Evolutionary conservation across 53 echinoderm and acorn worm species (phyloP).

Genomic region (Stichopus horrens): DNA sequence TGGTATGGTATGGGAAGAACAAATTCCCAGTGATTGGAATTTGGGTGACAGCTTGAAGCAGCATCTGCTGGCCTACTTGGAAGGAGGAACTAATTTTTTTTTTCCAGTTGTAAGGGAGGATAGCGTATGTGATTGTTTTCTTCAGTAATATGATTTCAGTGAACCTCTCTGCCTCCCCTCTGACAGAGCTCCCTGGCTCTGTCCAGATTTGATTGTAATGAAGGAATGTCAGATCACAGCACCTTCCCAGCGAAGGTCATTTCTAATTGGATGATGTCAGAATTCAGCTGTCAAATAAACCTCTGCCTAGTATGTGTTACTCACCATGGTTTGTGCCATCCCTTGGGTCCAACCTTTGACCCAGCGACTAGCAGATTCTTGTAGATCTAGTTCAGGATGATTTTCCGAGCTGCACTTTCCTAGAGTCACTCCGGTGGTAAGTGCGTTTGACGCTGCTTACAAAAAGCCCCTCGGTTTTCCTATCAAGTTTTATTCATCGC

Average conservation of each 20-base stretch:
- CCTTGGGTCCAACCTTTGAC: constrained; percentile 7
- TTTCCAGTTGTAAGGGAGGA: no score
- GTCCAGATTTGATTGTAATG: constrained; percentile 6
- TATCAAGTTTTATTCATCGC: no score
- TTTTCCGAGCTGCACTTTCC: background rate
- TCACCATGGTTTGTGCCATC: constrained; percentile 10
- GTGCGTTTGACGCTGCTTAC: no score
- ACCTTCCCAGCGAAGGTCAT: background rate
- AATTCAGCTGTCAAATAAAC: constrained; percentile 18
- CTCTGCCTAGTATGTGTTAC: background rate
- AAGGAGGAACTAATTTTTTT: no score
- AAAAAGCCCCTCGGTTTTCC: no score
- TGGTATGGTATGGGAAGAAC: no score
- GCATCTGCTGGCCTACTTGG: no score
- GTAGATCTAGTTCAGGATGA: background rate
- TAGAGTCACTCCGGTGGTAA: no score
- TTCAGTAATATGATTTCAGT: background rate
- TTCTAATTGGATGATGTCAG: constrained; percentile 18
- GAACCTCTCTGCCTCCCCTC: background rate
- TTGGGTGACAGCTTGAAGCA: no score
- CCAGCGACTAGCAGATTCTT: background rate
- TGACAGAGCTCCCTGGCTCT: background rate
- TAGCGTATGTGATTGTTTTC: background rate
- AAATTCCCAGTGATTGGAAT: no score
- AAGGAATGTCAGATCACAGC: constrained; percentile 14